Conservation (phyloP, 2,888 invertebrate genomes). For the Nomada fucata region DNA sequence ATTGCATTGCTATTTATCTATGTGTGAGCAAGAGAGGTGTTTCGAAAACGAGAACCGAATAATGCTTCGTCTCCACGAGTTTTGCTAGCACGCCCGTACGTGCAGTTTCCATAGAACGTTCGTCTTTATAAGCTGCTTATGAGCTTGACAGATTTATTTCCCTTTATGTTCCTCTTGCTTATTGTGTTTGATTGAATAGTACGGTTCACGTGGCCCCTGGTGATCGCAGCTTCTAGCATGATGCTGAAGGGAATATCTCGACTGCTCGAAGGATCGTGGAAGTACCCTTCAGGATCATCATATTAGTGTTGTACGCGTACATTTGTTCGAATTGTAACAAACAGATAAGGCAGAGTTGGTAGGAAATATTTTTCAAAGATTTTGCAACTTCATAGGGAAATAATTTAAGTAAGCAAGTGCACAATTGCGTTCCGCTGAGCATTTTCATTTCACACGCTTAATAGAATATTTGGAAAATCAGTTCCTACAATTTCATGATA, state of each 20-base stretch:
- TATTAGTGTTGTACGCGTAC: no score
- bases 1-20: not conserved
- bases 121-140: constrained; percentile 1
- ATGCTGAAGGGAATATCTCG: not conserved
- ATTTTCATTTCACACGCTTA: no score
- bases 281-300: no score
- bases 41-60: not conserved
- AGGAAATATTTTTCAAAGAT: no score
- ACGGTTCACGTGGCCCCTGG: not conserved
- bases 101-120: not conserved
- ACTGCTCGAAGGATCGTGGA: not conserved
- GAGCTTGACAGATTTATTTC: not conserved
- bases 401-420: no score
- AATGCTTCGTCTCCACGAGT: not conserved
- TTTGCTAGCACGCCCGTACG: not conserved
- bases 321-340: no score
- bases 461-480: no score
- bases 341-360: no score
- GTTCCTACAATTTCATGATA: not conserved
- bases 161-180: not conserved
- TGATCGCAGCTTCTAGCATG: not conserved
- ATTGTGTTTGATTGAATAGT: constrained; percentile 5
- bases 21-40: not conserved
- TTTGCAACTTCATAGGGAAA: no score
- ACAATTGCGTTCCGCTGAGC: no score